phyloP scores from a whole-genome alignment of 2,797 vertebrate genomes.

The Tachyglossus aculeatus region DNA sequence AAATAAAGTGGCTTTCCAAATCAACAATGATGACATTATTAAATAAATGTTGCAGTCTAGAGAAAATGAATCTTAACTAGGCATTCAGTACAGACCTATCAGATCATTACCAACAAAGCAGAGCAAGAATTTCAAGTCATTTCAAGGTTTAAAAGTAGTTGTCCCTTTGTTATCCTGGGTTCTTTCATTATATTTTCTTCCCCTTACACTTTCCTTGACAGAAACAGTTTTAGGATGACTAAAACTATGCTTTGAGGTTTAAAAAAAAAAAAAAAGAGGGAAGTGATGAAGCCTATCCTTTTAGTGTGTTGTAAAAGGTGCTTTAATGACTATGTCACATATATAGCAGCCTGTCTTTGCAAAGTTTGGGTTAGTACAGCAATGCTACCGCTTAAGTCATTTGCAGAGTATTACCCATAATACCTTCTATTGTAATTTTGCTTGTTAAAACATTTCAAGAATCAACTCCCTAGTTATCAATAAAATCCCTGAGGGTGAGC shows the following conservation, averaged over 20 bases:
- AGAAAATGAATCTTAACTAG: conserved; percentile 29
- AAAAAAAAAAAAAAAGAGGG: background rate
- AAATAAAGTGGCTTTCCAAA: conserved; percentile 29
- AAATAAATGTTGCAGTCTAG: conserved; percentile 31
- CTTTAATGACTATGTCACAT: conserved; percentile 30
- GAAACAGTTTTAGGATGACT: background rate
- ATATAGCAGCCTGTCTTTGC: conserved; percentile 6
- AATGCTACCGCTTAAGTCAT: background rate
- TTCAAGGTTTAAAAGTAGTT: background rate
- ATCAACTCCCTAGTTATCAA: background rate
- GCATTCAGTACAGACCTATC: background rate
- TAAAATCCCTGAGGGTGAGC: conserved; percentile 19
- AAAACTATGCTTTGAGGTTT: background rate
- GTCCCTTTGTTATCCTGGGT: background rate
- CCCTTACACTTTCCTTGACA: background rate
- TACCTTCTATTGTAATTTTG: background rate
- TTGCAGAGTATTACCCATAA: conserved; percentile 24
- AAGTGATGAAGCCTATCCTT: conserved; percentile 23
- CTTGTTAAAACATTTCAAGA: conserved; percentile 32
- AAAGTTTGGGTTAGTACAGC: background rate
- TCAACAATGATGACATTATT: conserved; percentile 16
- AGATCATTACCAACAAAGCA: background rate
- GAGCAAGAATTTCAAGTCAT: background rate
- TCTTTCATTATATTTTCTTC: conserved; percentile 10
- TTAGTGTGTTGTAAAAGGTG: conserved; percentile 13